Evolutionary conservation across 2,113 vertebrate species (phyloP).

Genomic region (Rhadina sibilatrix): DNA sequence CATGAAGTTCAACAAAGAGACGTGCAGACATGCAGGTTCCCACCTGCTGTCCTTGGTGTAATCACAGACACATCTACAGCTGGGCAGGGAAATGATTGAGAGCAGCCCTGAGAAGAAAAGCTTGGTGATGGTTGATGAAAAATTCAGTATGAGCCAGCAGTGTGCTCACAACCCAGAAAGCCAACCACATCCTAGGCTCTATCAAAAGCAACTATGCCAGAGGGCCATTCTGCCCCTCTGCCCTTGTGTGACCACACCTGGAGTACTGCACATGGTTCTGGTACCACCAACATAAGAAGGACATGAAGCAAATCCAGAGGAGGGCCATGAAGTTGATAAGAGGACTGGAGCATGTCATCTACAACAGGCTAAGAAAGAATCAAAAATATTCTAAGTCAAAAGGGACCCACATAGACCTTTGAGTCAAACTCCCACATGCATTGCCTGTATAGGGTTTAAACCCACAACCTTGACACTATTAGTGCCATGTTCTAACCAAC

Average conservation of each 20-base stretch:
- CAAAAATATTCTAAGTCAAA: not conserved
- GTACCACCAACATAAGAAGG: no score
- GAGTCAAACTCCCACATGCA: not conserved
- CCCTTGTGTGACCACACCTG: no score
- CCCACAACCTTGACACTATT: not conserved
- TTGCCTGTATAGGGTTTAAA: not conserved
- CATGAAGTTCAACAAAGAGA: not conserved
- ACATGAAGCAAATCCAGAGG: not conserved
- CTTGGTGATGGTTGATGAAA: not conserved
- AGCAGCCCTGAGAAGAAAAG: not conserved
- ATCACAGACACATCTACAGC: not conserved
- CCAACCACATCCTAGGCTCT: not conserved
- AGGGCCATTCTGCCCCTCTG: not conserved
- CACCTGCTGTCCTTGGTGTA: not conserved
- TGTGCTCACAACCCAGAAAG: not conserved
- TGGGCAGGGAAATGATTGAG: not conserved
- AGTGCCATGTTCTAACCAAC: not conserved
- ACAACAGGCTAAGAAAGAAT: not conserved
- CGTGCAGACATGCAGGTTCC: accelerated
- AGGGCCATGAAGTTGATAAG: not conserved
- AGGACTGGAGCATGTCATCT: not conserved
- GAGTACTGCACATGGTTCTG: not conserved
- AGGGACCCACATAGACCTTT: not conserved
- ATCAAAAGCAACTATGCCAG: not conserved
- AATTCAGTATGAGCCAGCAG: not conserved